Evolutionary conservation across 2,113 vertebrate species (phyloP).

Genomic region (Tiliqua scincoides): DNA sequence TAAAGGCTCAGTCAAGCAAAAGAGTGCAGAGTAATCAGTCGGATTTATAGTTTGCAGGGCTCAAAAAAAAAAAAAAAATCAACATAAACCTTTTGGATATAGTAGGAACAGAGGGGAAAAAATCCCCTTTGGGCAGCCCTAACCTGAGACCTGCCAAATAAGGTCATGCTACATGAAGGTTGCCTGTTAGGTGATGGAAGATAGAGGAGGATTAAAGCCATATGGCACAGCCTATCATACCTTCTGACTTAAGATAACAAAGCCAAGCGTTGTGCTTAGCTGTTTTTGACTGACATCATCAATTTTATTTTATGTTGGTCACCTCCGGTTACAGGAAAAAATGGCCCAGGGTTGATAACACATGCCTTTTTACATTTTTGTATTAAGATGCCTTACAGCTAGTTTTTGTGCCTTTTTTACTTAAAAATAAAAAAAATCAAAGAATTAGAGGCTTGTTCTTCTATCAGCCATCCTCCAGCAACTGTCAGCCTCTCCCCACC

Average conservation of each 20-base stretch:
- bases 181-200: conserved; percentile 89
- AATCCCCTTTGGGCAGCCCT: conserved; percentile 84
- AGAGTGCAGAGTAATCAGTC: conserved; percentile 98
- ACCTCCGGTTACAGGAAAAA: conserved; percentile 87
- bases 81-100: conserved; percentile 88
- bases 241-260: conserved; percentile 91
- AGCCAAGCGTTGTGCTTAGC: conserved; percentile 86
- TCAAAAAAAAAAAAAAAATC: conserved; percentile 84
- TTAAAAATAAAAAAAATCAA: conserved; percentile 80
- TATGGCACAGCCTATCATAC: conserved; percentile 88
- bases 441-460: conserved; percentile 81
- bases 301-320: conserved; percentile 88
- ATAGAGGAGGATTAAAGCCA: conserved; percentile 89
- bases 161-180: conserved; percentile 85
- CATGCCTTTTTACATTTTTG: conserved; percentile 59
- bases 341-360: conserved; percentile 85
- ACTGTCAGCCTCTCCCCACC: conserved; percentile 73
- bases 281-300: conserved; percentile 87
- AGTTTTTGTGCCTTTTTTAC: conserved; percentile 77
- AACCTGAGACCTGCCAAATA: conserved; percentile 88
- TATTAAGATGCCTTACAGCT: conserved; percentile 77
- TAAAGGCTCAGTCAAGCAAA: conserved; percentile 98
- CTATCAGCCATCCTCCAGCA: conserved; percentile 82
- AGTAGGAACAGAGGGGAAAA: conserved; percentile 77
- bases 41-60: conserved; percentile 96